Conservation (phyloP, 2,888 invertebrate genomes). For the Drosophila subquinaria region DNA sequence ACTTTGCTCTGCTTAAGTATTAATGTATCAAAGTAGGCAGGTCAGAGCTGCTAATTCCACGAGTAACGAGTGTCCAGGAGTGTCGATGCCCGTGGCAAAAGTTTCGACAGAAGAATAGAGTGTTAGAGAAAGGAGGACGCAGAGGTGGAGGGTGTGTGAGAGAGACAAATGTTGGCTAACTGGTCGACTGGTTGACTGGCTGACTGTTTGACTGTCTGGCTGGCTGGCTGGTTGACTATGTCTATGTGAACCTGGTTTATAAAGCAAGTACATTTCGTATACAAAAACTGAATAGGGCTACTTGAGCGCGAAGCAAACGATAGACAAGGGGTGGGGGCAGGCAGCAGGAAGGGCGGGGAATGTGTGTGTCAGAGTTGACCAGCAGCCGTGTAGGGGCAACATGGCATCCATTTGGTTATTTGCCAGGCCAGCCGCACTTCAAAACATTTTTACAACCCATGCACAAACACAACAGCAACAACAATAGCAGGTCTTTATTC, state of each 20-base stretch:
- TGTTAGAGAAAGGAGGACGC: neutral
- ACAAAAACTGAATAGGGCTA: conserved; percentile 62
- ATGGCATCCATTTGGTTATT: conserved; percentile 63
- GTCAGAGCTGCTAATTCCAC: conserved; percentile 56
- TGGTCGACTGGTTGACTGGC: conserved; percentile 4
- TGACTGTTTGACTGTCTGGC: conserved; percentile 8
- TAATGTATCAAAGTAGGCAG: conserved; percentile 55
- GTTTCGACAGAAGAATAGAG: conserved; percentile 16
- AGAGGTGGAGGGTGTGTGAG: neutral
- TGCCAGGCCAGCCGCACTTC: conserved; percentile 65
- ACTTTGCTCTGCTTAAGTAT: conserved; percentile 38
- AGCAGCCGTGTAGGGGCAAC: conserved; percentile 32
- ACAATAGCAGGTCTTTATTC: conserved; percentile 34
- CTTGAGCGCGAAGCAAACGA: conserved; percentile 53
- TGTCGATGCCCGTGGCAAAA: conserved; percentile 47
- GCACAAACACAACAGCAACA: conserved; percentile 51
- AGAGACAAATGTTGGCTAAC: conserved; percentile 17
- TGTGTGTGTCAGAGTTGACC: conserved; percentile 36
- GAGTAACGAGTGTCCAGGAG: conserved; percentile 38
- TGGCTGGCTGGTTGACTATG: conserved; percentile 14
- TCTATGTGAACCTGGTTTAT: conserved; percentile 41
- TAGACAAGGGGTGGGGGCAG: neutral
- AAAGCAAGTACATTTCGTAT: conserved; percentile 58
- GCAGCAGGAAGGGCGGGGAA: neutral
- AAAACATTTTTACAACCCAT: conserved; percentile 67